Conservation (phyloP, 2,113 vertebrate species). For the Mustelus asterias region DNA sequence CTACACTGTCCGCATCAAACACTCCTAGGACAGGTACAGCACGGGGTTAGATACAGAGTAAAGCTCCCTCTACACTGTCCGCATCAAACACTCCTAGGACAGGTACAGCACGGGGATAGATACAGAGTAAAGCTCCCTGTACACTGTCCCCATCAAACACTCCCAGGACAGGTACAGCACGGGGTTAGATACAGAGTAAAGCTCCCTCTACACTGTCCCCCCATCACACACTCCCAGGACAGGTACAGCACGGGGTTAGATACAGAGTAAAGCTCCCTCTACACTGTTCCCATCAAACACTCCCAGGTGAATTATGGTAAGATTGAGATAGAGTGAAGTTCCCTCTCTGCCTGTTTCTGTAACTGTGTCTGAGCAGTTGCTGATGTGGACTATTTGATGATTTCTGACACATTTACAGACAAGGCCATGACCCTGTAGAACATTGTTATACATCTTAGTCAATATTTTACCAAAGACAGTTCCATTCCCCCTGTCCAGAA, state of each 20-base stretch:
- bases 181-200: not conserved
- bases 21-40: not conserved
- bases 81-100: not conserved
- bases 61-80: conserved; percentile 16
- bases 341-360: not conserved
- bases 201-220: not conserved
- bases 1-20: not conserved
- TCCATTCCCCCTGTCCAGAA: not conserved
- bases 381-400: not conserved
- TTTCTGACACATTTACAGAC: conserved; percentile 29
- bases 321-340: not conserved
- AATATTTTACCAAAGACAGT: conserved; percentile 32
- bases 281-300: not conserved
- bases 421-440: conserved; percentile 21
- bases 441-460: conserved; percentile 13
- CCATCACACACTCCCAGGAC: not conserved
- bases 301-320: not conserved
- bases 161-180: not conserved
- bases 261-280: not conserved
- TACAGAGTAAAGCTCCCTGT: not conserved
- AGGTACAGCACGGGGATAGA: not conserved
- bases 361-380: not conserved
- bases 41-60: not conserved
- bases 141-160: not conserved
- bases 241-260: not conserved